phyloP scores from a whole-genome alignment of 2,888 invertebrate species.

The Rotaria sp. region DNA sequence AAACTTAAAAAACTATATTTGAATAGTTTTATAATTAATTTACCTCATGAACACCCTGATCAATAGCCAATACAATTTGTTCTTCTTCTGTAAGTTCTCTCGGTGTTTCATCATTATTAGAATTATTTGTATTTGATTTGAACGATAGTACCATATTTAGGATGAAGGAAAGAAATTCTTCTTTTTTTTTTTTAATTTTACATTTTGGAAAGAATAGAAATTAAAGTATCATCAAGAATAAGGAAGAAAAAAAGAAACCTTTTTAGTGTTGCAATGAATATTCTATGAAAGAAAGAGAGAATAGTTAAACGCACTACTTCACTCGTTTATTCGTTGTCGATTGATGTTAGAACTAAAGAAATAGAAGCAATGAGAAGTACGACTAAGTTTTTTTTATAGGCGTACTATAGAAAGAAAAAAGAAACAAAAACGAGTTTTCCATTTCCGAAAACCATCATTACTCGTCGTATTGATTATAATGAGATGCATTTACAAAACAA shows the following conservation, averaged over 20 bases:
- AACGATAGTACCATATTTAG: neutral
- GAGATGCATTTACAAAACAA: neutral
- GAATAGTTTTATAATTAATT: neutral
- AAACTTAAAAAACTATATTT: neutral
- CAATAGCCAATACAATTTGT: neutral
- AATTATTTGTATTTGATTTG: neutral
- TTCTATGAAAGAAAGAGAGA: neutral
- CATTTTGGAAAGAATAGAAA: neutral
- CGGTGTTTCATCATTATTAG: neutral
- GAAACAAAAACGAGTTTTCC: neutral
- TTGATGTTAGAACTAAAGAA: neutral
- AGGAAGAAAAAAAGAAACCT: neutral
- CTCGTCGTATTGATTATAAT: neutral
- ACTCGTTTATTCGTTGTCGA: neutral
- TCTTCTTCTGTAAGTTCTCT: constrained; percentile 28
- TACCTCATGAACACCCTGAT: constrained; percentile 20
- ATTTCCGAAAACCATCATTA: neutral
- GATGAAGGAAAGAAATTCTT: too few species aligned
- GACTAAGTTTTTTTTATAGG: neutral
- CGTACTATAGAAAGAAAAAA: neutral
- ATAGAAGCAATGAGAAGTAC: neutral
- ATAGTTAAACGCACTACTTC: neutral
- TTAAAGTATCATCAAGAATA: neutral
- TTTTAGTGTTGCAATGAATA: neutral
- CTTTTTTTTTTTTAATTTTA: neutral